Evolutionary conservation across 2,888 invertebrate genomes (phyloP).

Genomic region (Aplocera efformata): DNA sequence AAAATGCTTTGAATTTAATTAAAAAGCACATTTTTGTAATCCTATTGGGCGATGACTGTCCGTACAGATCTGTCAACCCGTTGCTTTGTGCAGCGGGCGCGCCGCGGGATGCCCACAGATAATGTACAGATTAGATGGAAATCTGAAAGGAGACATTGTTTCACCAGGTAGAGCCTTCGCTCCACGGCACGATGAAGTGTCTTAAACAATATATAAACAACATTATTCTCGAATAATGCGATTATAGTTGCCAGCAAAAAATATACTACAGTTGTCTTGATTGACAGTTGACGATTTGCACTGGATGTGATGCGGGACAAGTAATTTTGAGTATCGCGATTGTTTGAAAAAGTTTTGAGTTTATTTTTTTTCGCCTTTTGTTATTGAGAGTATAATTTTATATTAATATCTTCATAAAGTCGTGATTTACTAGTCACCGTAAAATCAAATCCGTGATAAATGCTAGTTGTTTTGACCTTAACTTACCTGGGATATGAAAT

Average conservation of each 20-base stretch:
- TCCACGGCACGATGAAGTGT: slow-evolving; percentile 52
- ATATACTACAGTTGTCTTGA: slow-evolving; percentile 45
- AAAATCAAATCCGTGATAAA: too few relatives aligned
- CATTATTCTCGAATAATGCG: slow-evolving; percentile 68
- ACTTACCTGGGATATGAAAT: too few relatives aligned
- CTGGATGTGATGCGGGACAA: slow-evolving; percentile 36
- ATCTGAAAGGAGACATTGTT: slow-evolving; percentile 73
- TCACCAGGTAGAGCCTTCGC: slow-evolving; percentile 62
- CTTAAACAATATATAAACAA: slow-evolving; percentile 74
- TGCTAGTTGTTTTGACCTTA: too few relatives aligned
- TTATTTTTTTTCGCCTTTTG: not conserved
- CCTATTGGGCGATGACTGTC: slow-evolving; percentile 65
- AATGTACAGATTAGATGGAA: slow-evolving; percentile 75
- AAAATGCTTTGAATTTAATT: slow-evolving; percentile 45
- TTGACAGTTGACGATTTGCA: slow-evolving; percentile 43
- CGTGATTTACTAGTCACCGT: too few relatives aligned
- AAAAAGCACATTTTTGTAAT: slow-evolving; percentile 63
- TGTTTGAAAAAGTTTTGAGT: slow-evolving; percentile 7
- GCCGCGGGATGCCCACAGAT: slow-evolving; percentile 66
- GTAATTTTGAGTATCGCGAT: slow-evolving; percentile 1
- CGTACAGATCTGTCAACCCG: slow-evolving; percentile 77
- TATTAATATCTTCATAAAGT: too few relatives aligned
- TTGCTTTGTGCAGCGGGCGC: slow-evolving; percentile 75
- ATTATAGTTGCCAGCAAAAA: slow-evolving; percentile 55
- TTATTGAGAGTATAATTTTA: too few relatives aligned